Percentiles rank a stretch among this genome's conserved stretches.
These are phyloP conservation scores for Rhabdomys dilectus DNA, from an alignment of 2,113 vertebrate genomes.

Conservation along the genomic window DNA sequence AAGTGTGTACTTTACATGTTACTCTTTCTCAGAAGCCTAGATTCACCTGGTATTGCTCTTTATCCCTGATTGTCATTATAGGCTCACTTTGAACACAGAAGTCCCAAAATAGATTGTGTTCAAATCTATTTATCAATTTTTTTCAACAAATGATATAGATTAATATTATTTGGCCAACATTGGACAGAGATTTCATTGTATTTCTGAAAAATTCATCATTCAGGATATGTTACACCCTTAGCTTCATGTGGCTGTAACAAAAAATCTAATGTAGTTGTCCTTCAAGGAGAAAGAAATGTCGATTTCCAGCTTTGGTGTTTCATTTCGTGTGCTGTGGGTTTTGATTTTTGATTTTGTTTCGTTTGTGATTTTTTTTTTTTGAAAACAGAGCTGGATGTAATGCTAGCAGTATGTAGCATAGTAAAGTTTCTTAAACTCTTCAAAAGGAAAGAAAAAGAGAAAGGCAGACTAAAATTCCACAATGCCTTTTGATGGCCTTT, in stretches of 20 bases:
- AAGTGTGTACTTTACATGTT: not conserved
- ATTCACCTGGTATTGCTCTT: no score
- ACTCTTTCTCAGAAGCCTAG: not conserved
- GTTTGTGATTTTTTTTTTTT: not conserved
- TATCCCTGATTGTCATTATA: not conserved
- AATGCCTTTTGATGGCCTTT: not conserved
- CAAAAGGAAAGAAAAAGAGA: not conserved
- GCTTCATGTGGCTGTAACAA: not conserved
- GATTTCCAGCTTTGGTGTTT: no score
- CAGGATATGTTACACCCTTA: no score
- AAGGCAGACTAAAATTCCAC: no score
- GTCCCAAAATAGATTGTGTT: not conserved
- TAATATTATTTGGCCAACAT: not conserved
- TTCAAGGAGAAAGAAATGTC: not conserved
- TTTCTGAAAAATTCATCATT: not conserved
- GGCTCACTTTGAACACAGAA: not conserved
- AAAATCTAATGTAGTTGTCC: not conserved
- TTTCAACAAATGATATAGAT: not conserved
- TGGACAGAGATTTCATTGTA: not conserved
- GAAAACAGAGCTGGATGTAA: not conserved
- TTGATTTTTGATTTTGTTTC: not conserved
- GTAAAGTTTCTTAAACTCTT: not conserved
- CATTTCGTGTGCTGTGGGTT: not conserved
- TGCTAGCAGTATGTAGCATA: not conserved
- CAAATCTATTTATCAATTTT: not conserved